Evolutionary conservation across 1,140 invertebrate species (phyloP).

Genomic region (Zaprionus davidi): DNA sequence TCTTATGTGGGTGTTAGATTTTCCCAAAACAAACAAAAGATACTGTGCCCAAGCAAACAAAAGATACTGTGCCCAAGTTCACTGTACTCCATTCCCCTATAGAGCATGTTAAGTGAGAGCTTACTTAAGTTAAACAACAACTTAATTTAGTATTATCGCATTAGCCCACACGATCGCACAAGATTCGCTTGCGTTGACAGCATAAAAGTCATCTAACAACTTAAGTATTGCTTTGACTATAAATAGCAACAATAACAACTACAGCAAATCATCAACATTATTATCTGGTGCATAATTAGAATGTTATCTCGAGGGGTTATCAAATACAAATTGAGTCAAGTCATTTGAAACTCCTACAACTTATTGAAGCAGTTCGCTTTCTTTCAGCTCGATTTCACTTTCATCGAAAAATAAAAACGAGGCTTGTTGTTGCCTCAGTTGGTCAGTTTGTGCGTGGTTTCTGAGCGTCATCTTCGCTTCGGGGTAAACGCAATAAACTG

Average conservation of each 20-base stretch:
- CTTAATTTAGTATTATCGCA: constrained; percentile 43
- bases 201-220: constrained; percentile 49
- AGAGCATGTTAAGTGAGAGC: not conserved
- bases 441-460: constrained; percentile 8
- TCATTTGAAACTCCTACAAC: constrained; percentile 69
- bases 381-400: constrained; percentile 69
- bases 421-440: constrained; percentile 22
- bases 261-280: constrained; percentile 57
- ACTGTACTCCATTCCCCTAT: not conserved
- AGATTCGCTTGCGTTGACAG: constrained; percentile 39
- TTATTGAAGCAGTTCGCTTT: constrained; percentile 69
- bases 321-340: constrained; percentile 62
- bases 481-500: constrained; percentile 54
- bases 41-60: not conserved
- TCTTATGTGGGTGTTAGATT: not conserved
- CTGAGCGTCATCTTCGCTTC: constrained; percentile 36
- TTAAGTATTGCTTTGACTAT: constrained; percentile 54
- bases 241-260: constrained; percentile 15
- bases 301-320: constrained; percentile 58
- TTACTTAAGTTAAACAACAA: constrained; percentile 15
- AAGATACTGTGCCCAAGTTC: not conserved
- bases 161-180: constrained; percentile 29
- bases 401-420: constrained; percentile 45
- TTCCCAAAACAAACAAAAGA: not conserved
- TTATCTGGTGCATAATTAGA: constrained; percentile 56